phyloP scores from a whole-genome alignment of 53 echinoderm and acorn worm species.

The Luidia sarsii region DNA sequence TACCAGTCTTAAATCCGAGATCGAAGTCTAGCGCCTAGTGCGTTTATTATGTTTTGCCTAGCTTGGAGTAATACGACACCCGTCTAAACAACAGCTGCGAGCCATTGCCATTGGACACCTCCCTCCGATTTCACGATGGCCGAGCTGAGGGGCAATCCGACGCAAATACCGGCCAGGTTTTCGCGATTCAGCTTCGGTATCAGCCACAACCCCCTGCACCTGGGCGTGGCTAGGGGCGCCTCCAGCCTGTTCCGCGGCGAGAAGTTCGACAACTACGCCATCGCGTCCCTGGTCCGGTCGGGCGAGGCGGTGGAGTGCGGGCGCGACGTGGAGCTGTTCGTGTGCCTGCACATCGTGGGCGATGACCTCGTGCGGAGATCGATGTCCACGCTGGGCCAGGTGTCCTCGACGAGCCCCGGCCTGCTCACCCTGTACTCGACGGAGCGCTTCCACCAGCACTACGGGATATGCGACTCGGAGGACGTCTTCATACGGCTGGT shows the following conservation, averaged over 20 bases:
- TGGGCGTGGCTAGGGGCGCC: constrained; percentile 83
- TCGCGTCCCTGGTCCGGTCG: constrained; percentile 78
- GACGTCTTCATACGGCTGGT: constrained; percentile 88
- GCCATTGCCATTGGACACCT: background rate
- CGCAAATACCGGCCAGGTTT: constrained; percentile 70
- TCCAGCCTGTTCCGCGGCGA: constrained; percentile 85
- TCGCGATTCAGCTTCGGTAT: constrained; percentile 90
- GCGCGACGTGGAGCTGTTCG: constrained; percentile 71
- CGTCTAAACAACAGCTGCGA: too few relatives aligned
- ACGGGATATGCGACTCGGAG: constrained; percentile 76
- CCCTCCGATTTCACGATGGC: constrained; percentile 16
- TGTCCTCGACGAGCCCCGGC: constrained; percentile 74
- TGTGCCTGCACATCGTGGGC: constrained; percentile 85
- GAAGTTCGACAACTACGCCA: constrained; percentile 75
- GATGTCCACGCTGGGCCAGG: constrained; percentile 84
- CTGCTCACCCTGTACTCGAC: constrained; percentile 80
- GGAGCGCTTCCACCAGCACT: constrained; percentile 88
- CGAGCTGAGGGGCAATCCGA: background rate
- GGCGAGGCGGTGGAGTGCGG: constrained; percentile 54
- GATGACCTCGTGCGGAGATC: constrained; percentile 80
- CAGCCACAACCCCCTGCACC: constrained; percentile 80
- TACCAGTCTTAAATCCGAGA: too few relatives aligned
- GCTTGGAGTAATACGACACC: too few relatives aligned
- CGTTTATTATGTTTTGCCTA: too few relatives aligned
- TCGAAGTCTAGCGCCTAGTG: too few relatives aligned